These are phyloP conservation scores for Fulmarus glacialis DNA, from an alignment of 2,113 vertebrate genomes.

Conservation along the genomic window DNA sequence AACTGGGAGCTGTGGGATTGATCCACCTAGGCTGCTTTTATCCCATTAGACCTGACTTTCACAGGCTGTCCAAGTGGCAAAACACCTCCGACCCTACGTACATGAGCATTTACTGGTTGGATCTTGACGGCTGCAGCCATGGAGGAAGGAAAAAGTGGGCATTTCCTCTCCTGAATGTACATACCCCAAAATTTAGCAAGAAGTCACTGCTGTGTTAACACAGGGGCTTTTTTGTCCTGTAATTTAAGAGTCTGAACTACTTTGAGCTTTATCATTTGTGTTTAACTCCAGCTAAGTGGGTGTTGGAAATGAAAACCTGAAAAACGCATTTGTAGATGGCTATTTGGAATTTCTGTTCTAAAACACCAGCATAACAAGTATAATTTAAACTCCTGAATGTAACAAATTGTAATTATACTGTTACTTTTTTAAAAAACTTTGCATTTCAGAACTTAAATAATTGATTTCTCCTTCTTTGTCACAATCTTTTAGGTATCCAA, in stretches of 20 bases:
- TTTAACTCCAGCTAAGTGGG: neutral
- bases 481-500: neutral
- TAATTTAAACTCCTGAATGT: neutral
- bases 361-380: neutral
- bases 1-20: neutral
- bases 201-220: neutral
- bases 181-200: neutral
- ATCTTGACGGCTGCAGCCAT: neutral
- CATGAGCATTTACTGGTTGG: neutral
- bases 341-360: neutral
- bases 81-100: rapidly evolving
- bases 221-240: rapidly evolving
- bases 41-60: neutral
- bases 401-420: neutral
- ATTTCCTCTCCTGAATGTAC: neutral
- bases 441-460: neutral
- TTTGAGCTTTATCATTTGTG: neutral
- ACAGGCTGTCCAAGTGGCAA: neutral
- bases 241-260: neutral
- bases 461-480: neutral
- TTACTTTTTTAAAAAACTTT: neutral
- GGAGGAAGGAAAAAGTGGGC: neutral
- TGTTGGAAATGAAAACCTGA: neutral
- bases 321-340: neutral
- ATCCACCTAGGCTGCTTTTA: neutral